Percentiles rank a stretch among this genome's conserved stretches.
Conservation (phyloP, 2,113 vertebrate genomes). For the Istiophorus platypterus region DNA sequence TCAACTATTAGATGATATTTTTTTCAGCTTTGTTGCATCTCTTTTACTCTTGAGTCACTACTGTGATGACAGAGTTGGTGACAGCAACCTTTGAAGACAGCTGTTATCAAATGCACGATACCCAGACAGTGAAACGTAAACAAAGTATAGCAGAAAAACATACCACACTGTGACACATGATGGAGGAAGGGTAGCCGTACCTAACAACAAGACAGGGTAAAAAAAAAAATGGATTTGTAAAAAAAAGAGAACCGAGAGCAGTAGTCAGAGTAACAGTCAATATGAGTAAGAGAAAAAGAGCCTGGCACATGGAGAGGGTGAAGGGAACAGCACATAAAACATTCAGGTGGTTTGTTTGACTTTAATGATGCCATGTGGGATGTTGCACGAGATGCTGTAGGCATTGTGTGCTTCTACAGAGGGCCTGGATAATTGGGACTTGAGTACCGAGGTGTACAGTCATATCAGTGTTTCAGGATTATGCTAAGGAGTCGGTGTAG, state of each 20-base stretch:
- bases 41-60: background rate
- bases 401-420: constrained; percentile 70
- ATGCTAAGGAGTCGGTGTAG: constrained; percentile 47
- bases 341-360: constrained; percentile 78
- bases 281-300: constrained; percentile 42
- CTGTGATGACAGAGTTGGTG: constrained; percentile 14
- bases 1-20: background rate
- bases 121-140: constrained; percentile 50
- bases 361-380: constrained; percentile 84
- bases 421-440: constrained; percentile 71
- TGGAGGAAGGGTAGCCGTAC: constrained; percentile 35
- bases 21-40: constrained; percentile 12
- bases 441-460: constrained; percentile 69
- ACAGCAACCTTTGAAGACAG: constrained; percentile 30
- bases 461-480: constrained; percentile 66
- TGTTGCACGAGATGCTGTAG: constrained; percentile 65
- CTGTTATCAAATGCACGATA: constrained; percentile 43
- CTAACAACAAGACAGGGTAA: constrained; percentile 50
- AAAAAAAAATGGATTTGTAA: constrained; percentile 33
- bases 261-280: constrained; percentile 21
- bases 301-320: constrained; percentile 46
- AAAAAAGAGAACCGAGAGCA: background rate
- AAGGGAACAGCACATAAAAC: constrained; percentile 64
- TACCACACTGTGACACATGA: constrained; percentile 29
- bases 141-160: constrained; percentile 59